Evolutionary conservation across 1,140 invertebrate genomes (phyloP).

Genomic region (Tigriopus japonicus): DNA sequence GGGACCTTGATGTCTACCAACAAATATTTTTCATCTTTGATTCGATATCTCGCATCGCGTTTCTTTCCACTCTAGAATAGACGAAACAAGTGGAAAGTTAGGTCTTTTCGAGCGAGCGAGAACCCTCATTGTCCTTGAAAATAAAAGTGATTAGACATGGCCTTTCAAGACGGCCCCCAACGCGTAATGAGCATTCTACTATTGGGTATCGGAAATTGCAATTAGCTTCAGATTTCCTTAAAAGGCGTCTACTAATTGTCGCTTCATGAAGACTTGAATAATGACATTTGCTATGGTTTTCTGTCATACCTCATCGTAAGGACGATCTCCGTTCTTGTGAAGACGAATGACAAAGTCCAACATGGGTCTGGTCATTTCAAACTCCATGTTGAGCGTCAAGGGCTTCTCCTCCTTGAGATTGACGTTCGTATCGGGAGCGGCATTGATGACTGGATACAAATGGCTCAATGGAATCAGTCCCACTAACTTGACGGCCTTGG

Average conservation of each 20-base stretch:
- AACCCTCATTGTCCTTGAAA: too few species aligned
- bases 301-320: not conserved
- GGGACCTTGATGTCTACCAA: constrained; percentile 11
- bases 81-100: too few species aligned
- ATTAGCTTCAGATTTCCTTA: too few species aligned
- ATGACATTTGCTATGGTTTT: not conserved
- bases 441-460: constrained; percentile 9
- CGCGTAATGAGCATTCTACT: too few species aligned
- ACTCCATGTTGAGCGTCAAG: constrained; percentile 13
- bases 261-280: not conserved
- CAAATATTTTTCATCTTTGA: constrained; percentile 1
- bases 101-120: too few species aligned
- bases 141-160: too few species aligned
- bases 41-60: constrained; percentile 1
- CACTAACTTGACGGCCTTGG: constrained; percentile 6
- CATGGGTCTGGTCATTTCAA: constrained; percentile 10
- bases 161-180: too few species aligned
- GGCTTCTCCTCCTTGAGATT: constrained; percentile 8
- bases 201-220: too few species aligned
- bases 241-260: too few species aligned
- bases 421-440: constrained; percentile 5
- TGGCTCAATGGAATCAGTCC: constrained; percentile 10
- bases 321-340: constrained; percentile 3
- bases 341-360: constrained; percentile 12
- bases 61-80: not conserved